Base-by-base conservation (phyloP, 1,140 invertebrate genomes). In the Drosophila orosa region DNA sequence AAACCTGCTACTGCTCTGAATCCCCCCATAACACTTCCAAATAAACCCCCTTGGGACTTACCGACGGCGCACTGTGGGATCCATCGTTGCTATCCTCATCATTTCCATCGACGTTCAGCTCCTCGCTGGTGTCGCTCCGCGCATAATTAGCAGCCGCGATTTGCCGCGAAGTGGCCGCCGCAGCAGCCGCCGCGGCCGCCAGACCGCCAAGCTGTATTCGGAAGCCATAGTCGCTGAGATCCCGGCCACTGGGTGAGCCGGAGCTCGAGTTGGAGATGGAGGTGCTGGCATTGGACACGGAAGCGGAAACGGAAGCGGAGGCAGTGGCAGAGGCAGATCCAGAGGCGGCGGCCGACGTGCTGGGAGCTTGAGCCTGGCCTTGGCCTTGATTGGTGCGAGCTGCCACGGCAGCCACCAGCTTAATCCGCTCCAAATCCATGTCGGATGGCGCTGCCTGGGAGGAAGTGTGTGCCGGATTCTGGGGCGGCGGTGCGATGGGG, bases 131-230 rank as follows among this genome's bases (percentile, higher is more conserved):
- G 62, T 92, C 91, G 75, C 91, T 92, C 42, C 90, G 73, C 31
- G 91, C 90, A 76, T 92, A 92, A 76, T 83, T 91, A 35, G 91
- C 80, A 5, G 90, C 89, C 1, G 90, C 86, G 45, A 91, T 91
- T 50, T 91, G 90, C 8, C 90, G 71, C 25, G 90, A 91, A 17
- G 90, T 91, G 50, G 90, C 90, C 6, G 90, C 90, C 12, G 90
- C 90, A 3, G 90, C 90, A 13, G 90, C 90, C 7, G 90, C 90
- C 9, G 90, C 90, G 6, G 90, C 90, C 15, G 91, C 89, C 54
- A 92, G 72, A 8, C 91, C 91, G 29, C 91, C 91, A 54, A 92
- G 75, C 52, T 92, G 91, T 91, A 92, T 92, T 85, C 91, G 78
- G 67, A 92, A 92, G 22, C 91, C 91, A 58, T 92, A 92, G 77